Percentiles rank a stretch among this genome's conserved stretches.
Evolutionary conservation across 2,888 invertebrate genomes (phyloP).

Genomic region (Chelonus formosanus): DNA sequence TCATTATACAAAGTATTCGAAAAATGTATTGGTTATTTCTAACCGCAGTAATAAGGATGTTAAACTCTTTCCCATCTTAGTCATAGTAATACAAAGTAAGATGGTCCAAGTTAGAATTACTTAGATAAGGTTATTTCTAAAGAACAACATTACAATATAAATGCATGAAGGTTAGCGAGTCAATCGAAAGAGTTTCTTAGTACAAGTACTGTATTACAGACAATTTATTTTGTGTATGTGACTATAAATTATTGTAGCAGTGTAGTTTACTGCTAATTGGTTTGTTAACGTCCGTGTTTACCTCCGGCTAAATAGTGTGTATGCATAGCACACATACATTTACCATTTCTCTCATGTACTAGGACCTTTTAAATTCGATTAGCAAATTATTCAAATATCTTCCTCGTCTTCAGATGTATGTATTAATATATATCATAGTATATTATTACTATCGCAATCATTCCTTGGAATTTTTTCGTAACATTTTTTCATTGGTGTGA

Average conservation of each 20-base stretch:
- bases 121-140: too few species aligned
- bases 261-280: slow-evolving; percentile 60
- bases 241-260: slow-evolving; percentile 52
- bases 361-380: background rate
- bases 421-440: too few species aligned
- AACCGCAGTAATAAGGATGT: too few species aligned
- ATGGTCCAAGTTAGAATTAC: background rate
- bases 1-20: too few species aligned
- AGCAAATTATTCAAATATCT: background rate
- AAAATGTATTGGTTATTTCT: too few species aligned
- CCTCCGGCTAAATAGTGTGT: slow-evolving; percentile 34
- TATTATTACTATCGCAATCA: too few species aligned
- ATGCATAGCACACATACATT: background rate
- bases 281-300: slow-evolving; percentile 58
- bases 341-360: background rate
- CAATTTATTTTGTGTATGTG: slow-evolving; percentile 40
- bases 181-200: slow-evolving; percentile 10
- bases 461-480: too few species aligned
- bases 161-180: slow-evolving; percentile 5
- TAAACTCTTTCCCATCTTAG: too few species aligned
- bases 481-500: too few species aligned
- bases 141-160: background rate
- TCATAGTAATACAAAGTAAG: background rate
- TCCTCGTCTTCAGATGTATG: too few species aligned
- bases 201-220: slow-evolving; percentile 1